These are phyloP conservation scores for Rotaria socialis DNA, from an alignment of 2,888 invertebrate genomes.

Conservation along the genomic window DNA sequence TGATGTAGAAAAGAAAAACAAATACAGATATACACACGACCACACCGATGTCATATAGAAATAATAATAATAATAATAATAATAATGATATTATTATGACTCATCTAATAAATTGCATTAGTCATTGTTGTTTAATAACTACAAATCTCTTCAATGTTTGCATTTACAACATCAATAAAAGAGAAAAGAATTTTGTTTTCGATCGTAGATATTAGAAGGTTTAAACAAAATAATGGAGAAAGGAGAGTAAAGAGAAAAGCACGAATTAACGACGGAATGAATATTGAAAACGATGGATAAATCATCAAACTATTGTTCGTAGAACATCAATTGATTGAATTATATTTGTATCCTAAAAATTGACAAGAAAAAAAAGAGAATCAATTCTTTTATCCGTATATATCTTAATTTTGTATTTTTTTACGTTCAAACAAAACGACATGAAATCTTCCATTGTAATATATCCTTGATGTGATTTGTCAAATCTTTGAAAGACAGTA, in stretches of 20 bases:
- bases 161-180: not conserved
- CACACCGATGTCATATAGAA: not conserved
- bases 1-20: not conserved
- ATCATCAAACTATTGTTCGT: not conserved
- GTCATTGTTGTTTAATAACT: not conserved
- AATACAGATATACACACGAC: slow-evolving; percentile 1
- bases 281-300: not conserved
- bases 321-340: not conserved
- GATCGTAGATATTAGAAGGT: too few relatives aligned
- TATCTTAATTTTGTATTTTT: too few relatives aligned
- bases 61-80: not conserved
- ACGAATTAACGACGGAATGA: not conserved
- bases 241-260: not conserved
- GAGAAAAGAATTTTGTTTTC: not conserved
- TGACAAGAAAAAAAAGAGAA: not conserved
- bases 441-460: not conserved
- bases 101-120: not conserved
- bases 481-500: slow-evolving; percentile 17
- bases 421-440: not conserved
- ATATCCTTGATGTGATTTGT: not conserved
- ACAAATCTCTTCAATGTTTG: not conserved
- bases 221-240: too few relatives aligned
- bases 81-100: not conserved
- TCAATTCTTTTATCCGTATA: too few relatives aligned
- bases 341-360: not conserved